A percentile compares a stretch with the other conserved stretches of the same genome.
These are phyloP conservation scores for Lasioglossum villosulum DNA, from an alignment of 2,888 invertebrate genomes.

Conservation along the genomic window DNA sequence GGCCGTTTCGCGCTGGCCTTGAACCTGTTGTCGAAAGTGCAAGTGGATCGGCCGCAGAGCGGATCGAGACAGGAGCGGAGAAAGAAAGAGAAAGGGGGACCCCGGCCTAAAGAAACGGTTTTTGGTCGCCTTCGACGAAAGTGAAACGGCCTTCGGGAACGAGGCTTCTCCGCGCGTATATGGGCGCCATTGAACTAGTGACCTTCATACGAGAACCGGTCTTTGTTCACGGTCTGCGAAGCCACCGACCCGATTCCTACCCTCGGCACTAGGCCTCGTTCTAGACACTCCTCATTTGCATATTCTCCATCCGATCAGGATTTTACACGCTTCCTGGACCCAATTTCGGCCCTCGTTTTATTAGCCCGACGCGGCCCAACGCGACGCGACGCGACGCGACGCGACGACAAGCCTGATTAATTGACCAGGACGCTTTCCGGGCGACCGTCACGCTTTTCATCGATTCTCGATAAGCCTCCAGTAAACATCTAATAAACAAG, in stretches of 20 bases:
- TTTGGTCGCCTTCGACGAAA: slow-evolving; percentile 72
- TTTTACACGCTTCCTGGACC: slow-evolving; percentile 55
- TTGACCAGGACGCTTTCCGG: slow-evolving; percentile 5
- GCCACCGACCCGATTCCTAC: slow-evolving; percentile 72
- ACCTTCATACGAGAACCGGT: slow-evolving; percentile 84
- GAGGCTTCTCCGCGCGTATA: slow-evolving; percentile 50
- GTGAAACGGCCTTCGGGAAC: slow-evolving; percentile 73
- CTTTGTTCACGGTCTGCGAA: slow-evolving; percentile 76
- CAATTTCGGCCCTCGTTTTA: slow-evolving; percentile 23
- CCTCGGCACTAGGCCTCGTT: slow-evolving; percentile 58
- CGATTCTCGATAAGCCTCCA: not conserved
- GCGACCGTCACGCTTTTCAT: not conserved
- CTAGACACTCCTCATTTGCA: slow-evolving; percentile 53
- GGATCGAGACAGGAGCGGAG: slow-evolving; percentile 35
- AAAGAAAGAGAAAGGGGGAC: slow-evolving; percentile 54
- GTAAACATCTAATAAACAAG: too few relatives aligned
- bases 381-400: too few relatives aligned
- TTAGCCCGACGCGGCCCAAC: too few relatives aligned
- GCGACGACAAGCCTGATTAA: slow-evolving; percentile 35
- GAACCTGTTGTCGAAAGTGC: slow-evolving; percentile 73
- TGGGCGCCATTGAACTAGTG: slow-evolving; percentile 82
- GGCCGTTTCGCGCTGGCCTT: slow-evolving; percentile 53
- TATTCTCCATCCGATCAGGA: slow-evolving; percentile 35
- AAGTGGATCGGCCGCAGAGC: slow-evolving; percentile 66
- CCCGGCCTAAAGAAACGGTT: slow-evolving; percentile 67